phyloP scores from a whole-genome alignment of 2,888 invertebrate species.

The Autographa pulchrina region DNA sequence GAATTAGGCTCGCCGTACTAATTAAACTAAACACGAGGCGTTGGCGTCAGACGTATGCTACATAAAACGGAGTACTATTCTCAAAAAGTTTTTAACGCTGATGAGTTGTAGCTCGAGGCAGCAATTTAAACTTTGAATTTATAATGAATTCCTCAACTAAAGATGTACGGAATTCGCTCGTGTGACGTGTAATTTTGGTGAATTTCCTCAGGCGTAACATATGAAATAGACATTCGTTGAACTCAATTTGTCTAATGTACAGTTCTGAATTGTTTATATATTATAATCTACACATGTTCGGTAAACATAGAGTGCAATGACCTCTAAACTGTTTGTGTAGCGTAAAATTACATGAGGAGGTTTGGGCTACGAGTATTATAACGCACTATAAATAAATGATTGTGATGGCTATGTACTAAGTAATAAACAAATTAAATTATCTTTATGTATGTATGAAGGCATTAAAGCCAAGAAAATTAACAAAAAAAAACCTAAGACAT shows the following conservation, averaged over 20 bases:
- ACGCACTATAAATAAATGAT: no score
- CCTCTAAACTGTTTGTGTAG: background rate
- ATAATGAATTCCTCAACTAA: slow-evolving; percentile 78
- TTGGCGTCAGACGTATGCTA: slow-evolving; percentile 68
- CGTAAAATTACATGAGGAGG: background rate
- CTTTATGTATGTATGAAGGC: no score
- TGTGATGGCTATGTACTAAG: no score
- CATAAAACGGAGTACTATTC: slow-evolving; percentile 68
- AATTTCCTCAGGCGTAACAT: slow-evolving; percentile 60
- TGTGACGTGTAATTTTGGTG: slow-evolving; percentile 71
- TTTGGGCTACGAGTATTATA: background rate
- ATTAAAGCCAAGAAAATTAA: no score
- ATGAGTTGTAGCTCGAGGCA: slow-evolving; percentile 80
- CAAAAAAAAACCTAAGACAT: no score
- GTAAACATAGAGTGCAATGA: background rate
- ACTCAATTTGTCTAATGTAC: slow-evolving; percentile 55
- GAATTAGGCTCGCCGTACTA: slow-evolving; percentile 69
- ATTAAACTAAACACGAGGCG: slow-evolving; percentile 76
- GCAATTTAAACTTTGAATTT: slow-evolving; percentile 83
- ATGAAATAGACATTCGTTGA: slow-evolving; percentile 66
- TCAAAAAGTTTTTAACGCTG: slow-evolving; percentile 80
- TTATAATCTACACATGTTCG: slow-evolving; percentile 15
- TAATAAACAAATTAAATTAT: no score
- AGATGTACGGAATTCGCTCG: slow-evolving; percentile 70
- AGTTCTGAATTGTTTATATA: slow-evolving; percentile 41